These are phyloP conservation scores for Psilopogon haemacephalus DNA, from an alignment of 2,113 vertebrate genomes.

Conservation along the genomic window DNA sequence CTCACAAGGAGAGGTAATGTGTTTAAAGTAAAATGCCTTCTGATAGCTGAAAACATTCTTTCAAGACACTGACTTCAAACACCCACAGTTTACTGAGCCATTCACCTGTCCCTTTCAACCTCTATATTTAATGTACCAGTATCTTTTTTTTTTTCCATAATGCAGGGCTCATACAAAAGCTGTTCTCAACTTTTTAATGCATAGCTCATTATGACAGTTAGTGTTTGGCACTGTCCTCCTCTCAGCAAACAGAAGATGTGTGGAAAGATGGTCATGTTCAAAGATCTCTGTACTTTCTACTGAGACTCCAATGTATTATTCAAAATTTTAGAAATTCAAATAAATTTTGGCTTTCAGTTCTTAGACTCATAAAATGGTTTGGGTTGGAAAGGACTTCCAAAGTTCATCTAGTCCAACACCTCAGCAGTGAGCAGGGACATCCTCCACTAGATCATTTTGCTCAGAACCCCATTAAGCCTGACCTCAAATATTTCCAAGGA, in stretches of 20 bases:
- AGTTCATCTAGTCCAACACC: too few species aligned
- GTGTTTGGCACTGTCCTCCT: background rate
- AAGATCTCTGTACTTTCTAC: background rate
- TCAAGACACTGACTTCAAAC: background rate
- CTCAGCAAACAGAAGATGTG: background rate
- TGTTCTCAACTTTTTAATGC: background rate
- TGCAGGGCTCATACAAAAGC: background rate
- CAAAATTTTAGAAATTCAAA: background rate
- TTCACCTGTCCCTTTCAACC: background rate
- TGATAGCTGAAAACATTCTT: background rate
- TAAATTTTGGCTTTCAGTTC: background rate
- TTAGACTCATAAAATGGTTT: too few species aligned
- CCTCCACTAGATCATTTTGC: too few species aligned
- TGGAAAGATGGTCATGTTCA: background rate
- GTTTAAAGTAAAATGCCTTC: background rate
- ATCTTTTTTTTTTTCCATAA: background rate
- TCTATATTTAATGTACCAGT: background rate
- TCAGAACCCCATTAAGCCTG: too few species aligned
- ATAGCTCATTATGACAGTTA: background rate
- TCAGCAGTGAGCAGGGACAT: too few species aligned
- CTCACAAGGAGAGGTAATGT: background rate
- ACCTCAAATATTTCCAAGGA: too few species aligned
- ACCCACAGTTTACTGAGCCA: background rate
- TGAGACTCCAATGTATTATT: background rate
- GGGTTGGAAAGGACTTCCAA: too few species aligned